Evolutionary conservation across 2,797 vertebrate genomes (phyloP).

Genomic region (Pantherophis vulpinus): DNA sequence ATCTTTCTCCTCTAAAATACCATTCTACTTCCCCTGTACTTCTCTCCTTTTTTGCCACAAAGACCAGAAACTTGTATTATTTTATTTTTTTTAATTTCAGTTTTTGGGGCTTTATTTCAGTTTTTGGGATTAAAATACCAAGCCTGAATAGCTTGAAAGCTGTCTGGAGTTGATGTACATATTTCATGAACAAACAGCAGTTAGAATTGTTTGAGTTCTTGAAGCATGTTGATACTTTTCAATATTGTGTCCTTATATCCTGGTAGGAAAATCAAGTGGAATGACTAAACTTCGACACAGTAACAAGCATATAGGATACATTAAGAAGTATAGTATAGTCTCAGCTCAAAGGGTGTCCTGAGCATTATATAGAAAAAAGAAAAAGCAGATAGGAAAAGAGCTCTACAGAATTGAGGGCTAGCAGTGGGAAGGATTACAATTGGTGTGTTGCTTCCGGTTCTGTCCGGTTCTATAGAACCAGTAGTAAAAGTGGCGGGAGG

Average conservation of each 20-base stretch:
- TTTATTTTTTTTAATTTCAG: no score
- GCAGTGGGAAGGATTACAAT: not conserved
- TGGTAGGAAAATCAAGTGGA: not conserved
- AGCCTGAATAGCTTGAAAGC: not conserved
- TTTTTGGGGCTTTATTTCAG: not conserved
- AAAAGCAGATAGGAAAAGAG: not conserved
- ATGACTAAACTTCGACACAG: not conserved
- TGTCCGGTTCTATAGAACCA: no score
- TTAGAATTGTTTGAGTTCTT: not conserved
- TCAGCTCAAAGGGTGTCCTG: not conserved
- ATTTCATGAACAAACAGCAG: not conserved
- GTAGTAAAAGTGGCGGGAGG: no score
- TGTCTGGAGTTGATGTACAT: not conserved
- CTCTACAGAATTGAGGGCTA: not conserved
- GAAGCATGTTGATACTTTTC: not conserved
- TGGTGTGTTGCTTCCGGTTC: no score
- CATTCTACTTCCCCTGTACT: not conserved
- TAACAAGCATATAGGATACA: not conserved
- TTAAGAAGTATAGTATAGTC: not conserved
- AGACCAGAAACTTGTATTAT: not conserved
- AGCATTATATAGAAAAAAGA: not conserved
- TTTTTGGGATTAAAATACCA: not conserved
- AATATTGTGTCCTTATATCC: not conserved
- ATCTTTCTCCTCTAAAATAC: not conserved
- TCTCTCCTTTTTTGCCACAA: not conserved